Evolutionary conservation across 1,140 invertebrate genomes (phyloP), one percentile per base, ranked within the genome.

Genomic region (Drosophila kepulauana): DNA sequence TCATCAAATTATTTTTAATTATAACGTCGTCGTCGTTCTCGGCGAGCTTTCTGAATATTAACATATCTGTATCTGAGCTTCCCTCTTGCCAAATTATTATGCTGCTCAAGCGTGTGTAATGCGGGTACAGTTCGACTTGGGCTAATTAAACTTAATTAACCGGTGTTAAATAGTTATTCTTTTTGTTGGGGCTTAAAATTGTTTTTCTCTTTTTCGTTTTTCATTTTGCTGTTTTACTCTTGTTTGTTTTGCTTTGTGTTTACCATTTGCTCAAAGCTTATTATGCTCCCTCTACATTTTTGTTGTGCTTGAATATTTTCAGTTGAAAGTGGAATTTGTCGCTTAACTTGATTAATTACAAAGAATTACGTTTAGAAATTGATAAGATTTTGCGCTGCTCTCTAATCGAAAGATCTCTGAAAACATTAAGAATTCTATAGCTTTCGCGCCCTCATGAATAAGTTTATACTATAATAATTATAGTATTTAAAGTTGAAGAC

Each of bases 81-180:
- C 11, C 41, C 13, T 56, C n/a, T 74, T 66, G 54, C 35, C 51
- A 65, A 80, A 77, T 85, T 85, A 76, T 67, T 64, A 67, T 72
- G 72, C 58, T 57, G 51, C 62, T 77, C 48, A 41, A 75, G 68
- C 68, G 68, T 74, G 67, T 64, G 67, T 49, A 67, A 30, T 81
- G 56, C 64, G 70, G 75, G 70, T 71, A 58, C 61, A 64, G 49
- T 63, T 45, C 51, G 28, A 13, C 41, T 13, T 43, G n/a, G 41
- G 57, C 82, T 86, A 86, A 86, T 86, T 86, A 86, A 68, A 45
- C 69, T 79, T 86, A 86, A 86, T 86, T 88, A 82, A 78, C 84
- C 81, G 76, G 74, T 86, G 82, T 70, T 77, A 70, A 88, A 79
- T 79, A 61, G 52, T 61, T 70, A 48, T 76, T 51, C 28, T 72